Conservation (phyloP, 2,113 vertebrate genomes). For the Melanotaenia duboulayi region DNA sequence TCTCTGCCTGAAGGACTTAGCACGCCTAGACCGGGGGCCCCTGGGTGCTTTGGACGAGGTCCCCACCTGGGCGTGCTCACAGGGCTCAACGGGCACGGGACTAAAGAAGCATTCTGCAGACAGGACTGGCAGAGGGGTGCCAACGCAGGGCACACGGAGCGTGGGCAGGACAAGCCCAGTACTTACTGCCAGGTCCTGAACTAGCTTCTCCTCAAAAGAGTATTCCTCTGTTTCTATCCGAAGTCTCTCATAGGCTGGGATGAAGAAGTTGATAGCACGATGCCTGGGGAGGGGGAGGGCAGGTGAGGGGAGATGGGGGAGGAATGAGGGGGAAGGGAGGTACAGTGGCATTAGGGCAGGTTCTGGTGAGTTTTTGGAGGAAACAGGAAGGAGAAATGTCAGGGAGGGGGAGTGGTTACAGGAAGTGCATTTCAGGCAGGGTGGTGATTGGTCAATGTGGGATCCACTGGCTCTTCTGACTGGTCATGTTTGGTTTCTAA, state of each 20-base stretch:
- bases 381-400: constrained; percentile 70
- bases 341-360: constrained; percentile 76
- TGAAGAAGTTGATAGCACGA: constrained; percentile 99
- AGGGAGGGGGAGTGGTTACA: constrained; percentile 60
- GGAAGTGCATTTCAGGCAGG: constrained; percentile 82
- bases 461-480: constrained; percentile 91
- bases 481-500: constrained; percentile 86
- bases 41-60: constrained; percentile 65
- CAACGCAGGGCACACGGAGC: constrained; percentile 82
- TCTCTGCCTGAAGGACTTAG: constrained; percentile 75
- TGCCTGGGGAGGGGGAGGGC: constrained; percentile 94
- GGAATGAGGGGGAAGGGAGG: constrained; percentile 72
- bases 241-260: constrained; percentile 99
- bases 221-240: constrained; percentile 99
- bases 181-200: constrained; percentile 99
- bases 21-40: constrained; percentile 72
- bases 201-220: constrained; percentile 99
- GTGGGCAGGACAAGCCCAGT: constrained; percentile 80
- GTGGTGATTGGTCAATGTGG: constrained; percentile 91
- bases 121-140: constrained; percentile 74
- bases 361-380: constrained; percentile 70
- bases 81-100: constrained; percentile 76
- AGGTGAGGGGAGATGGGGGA: constrained; percentile 73
- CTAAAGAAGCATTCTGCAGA: constrained; percentile 82
- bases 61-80: constrained; percentile 72